Conservation (phyloP, 2,113 vertebrate species). For the Boulengeromyrus knoepffleri region DNA sequence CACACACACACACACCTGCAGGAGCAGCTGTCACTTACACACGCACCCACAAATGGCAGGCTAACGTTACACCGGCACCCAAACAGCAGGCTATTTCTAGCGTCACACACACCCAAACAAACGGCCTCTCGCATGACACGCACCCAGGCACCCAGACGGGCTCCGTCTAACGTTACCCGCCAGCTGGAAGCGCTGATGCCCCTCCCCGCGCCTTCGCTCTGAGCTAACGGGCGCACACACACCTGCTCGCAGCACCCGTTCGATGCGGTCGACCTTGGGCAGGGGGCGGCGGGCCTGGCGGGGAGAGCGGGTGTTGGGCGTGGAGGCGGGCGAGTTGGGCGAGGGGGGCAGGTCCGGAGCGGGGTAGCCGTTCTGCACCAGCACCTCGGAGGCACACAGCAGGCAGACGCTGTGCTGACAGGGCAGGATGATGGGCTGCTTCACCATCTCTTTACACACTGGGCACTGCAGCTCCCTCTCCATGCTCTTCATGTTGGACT, state of each 20-base stretch:
- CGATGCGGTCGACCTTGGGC: conserved; percentile 81
- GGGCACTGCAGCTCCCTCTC: conserved; percentile 86
- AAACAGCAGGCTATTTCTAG: conserved; percentile 43
- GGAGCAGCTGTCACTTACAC: neutral
- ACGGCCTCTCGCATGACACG: neutral
- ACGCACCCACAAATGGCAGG: neutral
- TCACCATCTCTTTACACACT: conserved; percentile 89
- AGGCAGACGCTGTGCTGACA: conserved; percentile 89
- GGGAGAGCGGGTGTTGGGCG: conserved; percentile 80
- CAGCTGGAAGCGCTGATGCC: neutral
- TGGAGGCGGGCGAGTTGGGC: conserved; percentile 82
- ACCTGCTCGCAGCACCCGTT: conserved; percentile 85
- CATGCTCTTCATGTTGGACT: conserved; percentile 98
- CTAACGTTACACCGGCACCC: neutral
- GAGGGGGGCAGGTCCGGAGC: conserved; percentile 76
- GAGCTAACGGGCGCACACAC: conserved; percentile 3
- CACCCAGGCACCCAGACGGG: conserved; percentile 73
- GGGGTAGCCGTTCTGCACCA: conserved; percentile 83
- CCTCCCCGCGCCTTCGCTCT: neutral
- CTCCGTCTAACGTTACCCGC: neutral
- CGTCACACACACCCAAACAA: neutral
- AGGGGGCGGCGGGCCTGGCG: conserved; percentile 67
- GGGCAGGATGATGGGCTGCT: conserved; percentile 86
- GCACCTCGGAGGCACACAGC: conserved; percentile 82
- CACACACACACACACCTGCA: conserved; percentile 6